Evolutionary conservation across 2,888 invertebrate genomes (phyloP), one percentile per base, ranked within the genome.

Genomic region (Tridacna crocea): DNA sequence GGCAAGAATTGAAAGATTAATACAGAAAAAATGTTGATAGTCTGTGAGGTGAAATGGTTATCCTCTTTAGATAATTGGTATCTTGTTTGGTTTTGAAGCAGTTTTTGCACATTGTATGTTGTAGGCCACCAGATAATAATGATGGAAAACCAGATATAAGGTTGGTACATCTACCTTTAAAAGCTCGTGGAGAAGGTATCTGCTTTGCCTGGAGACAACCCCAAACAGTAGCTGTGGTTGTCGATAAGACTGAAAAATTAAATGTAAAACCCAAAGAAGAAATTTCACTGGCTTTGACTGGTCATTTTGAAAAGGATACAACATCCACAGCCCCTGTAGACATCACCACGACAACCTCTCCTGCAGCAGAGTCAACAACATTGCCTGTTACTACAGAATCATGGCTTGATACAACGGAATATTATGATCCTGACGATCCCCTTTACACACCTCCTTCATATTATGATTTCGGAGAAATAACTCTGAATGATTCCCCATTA

Each of bases 171-270:
- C 88, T 94, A n/a, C 94, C 94, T n/a, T 61, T 70, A 19, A 87
- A 87, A 27, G 92, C 93, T 17, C 87, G 91, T 72, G 84, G 83
- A n/a, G 82, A 88, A 2, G 90, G 89, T 22, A 87, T 92, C 6
- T 94, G 94, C 81, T 83, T 94, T 65, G 89, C 88, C 46, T 94
- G 93, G 92, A 85, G 86, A 73, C 93, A 93, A 82, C 87, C 80
- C 13, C 82, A 83, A 19, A 82, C 83, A 11, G 51, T 70, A 8
- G 17, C 47, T 15, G 51, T 51, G 11, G 22, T 22, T n/a, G 1
- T 8, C 11, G 3, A n/a, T 8, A 48, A 48, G 22, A n/a, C 13
- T 24, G 24, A 51, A 10, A 48, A 22, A 22, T 22, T n/a, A 12
- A 17, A 13, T 6, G 3, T n/a, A 19, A 70, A 70, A 24, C 70